Conservation (phyloP, 2,888 invertebrate species). For the Nemotelus nigrinus region DNA sequence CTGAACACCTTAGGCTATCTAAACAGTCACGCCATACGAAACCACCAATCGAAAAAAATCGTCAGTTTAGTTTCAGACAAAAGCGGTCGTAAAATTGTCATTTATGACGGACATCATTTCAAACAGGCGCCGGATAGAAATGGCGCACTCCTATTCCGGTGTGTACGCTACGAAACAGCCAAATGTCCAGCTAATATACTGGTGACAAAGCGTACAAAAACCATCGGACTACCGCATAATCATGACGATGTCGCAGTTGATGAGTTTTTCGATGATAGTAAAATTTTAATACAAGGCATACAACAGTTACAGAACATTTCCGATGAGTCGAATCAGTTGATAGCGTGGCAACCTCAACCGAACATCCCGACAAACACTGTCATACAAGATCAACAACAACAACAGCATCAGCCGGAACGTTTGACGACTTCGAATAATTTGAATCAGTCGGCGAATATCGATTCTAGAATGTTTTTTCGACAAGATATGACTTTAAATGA, state of each 20-base stretch:
- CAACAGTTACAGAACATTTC: background rate
- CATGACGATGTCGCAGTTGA: slow-evolving; percentile 60
- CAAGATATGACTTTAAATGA: slow-evolving; percentile 1
- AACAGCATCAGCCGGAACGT: background rate
- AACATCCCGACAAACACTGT: background rate
- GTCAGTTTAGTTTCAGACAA: background rate
- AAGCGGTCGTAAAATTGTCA: slow-evolving; percentile 13
- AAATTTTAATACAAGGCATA: background rate
- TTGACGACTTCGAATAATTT: background rate
- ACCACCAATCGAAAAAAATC: slow-evolving; percentile 1
- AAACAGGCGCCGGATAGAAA: slow-evolving; percentile 17
- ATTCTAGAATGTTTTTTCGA: background rate
- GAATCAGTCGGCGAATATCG: background rate
- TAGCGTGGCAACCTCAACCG: background rate
- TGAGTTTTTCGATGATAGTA: background rate
- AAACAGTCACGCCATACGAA: background rate
- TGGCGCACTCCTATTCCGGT: slow-evolving; percentile 26
- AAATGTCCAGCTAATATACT: slow-evolving; percentile 57
- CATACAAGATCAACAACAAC: background rate
- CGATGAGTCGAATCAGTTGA: background rate
- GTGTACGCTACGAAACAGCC: slow-evolving; percentile 22
- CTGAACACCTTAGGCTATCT: background rate
- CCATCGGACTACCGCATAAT: slow-evolving; percentile 60
- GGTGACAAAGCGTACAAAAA: slow-evolving; percentile 60
- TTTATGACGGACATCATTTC: slow-evolving; percentile 33